Percentiles rank a stretch among this genome's conserved stretches.
These are phyloP conservation scores for Diuraphis noxia DNA, from an alignment of 1,140 invertebrate species.

Conservation along the genomic window DNA sequence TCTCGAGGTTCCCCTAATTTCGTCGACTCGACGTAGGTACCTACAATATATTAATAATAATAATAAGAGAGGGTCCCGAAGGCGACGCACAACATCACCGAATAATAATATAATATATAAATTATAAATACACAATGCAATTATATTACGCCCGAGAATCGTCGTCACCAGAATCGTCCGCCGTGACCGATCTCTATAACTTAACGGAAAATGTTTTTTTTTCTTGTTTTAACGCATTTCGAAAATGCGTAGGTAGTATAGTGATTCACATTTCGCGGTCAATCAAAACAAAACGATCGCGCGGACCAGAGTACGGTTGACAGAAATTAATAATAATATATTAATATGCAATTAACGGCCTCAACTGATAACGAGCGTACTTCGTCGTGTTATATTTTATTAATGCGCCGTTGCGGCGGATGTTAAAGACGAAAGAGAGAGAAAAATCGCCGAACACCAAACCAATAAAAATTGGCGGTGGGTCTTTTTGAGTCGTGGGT, in stretches of 20 bases:
- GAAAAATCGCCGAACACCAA: neutral
- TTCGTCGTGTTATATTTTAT: neutral
- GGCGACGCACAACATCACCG: neutral
- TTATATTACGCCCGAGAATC: neutral
- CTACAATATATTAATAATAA: neutral
- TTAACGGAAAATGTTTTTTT: neutral
- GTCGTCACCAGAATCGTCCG: neutral
- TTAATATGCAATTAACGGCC: neutral
- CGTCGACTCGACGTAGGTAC: neutral
- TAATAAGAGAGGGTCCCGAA: neutral
- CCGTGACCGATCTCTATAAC: neutral
- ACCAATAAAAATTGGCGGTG: neutral
- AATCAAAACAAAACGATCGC: neutral
- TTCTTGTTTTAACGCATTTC: neutral
- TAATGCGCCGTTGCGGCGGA: neutral
- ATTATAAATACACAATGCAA: neutral
- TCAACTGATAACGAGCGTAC: neutral
- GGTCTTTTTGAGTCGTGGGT: neutral
- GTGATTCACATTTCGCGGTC: neutral
- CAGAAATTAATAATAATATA: neutral
- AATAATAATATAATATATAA: neutral
- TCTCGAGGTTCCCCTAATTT: slow-evolving; percentile 30
- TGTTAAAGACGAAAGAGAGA: neutral
- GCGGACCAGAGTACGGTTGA: neutral
- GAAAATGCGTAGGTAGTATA: neutral